Percentiles rank a stretch among this genome's conserved stretches.
phyloP scores from a whole-genome alignment of 2,888 invertebrate genomes.

The Erebia epiphron region DNA sequence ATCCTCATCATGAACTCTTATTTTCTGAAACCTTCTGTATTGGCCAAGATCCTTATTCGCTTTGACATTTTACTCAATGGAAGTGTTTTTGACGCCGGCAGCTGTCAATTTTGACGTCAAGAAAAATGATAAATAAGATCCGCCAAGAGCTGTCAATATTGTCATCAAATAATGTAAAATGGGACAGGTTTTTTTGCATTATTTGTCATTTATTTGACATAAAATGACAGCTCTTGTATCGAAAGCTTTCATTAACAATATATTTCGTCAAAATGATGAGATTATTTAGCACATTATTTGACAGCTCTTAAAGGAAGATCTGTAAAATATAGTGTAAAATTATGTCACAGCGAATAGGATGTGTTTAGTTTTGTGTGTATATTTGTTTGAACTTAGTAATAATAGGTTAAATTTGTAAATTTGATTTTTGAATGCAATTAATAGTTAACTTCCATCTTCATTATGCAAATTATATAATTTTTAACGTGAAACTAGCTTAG shows the following conservation, averaged over 20 bases:
- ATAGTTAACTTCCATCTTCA: slow-evolving; percentile 42
- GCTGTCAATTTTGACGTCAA: not conserved
- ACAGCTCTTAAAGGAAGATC: no score
- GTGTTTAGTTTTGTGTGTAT: slow-evolving; percentile 67
- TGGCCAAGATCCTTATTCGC: slow-evolving; percentile 10
- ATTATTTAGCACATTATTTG: no score
- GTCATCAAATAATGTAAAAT: no score
- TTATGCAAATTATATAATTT: slow-evolving; percentile 45
- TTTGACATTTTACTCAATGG: not conserved
- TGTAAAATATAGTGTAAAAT: not conserved
- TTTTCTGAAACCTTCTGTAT: not conserved
- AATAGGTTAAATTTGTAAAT: slow-evolving; percentile 79
- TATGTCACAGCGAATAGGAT: not conserved
- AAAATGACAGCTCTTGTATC: no score
- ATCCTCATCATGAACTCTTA: no score
- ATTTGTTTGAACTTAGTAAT: slow-evolving; percentile 71
- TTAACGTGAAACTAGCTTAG: slow-evolving; percentile 34
- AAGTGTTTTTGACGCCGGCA: not conserved
- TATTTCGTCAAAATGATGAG: no score
- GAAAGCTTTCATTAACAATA: no score
- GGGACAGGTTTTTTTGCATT: no score
- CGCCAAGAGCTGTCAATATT: no score
- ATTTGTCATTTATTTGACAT: no score
- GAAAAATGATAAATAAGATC: no score
- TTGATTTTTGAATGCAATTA: slow-evolving; percentile 40